Conservation (phyloP, 2,888 invertebrate species). For the Adela reaumurella region DNA sequence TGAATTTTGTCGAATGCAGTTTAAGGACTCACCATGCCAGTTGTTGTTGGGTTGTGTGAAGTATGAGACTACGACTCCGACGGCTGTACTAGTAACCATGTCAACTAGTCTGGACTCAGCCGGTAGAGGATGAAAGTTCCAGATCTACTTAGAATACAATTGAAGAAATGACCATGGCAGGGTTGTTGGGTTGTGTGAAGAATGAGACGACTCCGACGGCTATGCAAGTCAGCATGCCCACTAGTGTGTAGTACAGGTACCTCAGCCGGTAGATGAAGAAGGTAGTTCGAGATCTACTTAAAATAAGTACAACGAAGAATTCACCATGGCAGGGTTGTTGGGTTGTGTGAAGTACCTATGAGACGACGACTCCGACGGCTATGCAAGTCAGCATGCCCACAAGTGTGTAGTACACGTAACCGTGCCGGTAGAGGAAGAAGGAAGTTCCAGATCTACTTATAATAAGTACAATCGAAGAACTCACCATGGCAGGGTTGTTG, state of each 20-base stretch:
- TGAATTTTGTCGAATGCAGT: too few species aligned
- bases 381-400: conserved; percentile 67
- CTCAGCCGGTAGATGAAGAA: conserved; percentile 67
- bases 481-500: conserved; percentile 20
- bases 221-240: conserved; percentile 66
- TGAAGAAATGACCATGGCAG: conserved; percentile 49
- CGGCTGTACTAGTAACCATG: conserved; percentile 58
- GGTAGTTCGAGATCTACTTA: conserved; percentile 50
- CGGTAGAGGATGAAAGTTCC: too few species aligned
- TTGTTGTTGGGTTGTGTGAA: conserved; percentile 56
- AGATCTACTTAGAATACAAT: too few species aligned
- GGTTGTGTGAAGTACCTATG: conserved; percentile 62
- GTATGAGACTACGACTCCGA: conserved; percentile 71
- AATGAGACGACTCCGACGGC: conserved; percentile 67
- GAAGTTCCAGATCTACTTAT: conserved; percentile 48
- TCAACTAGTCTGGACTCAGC: conserved; percentile 69
- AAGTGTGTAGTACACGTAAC: conserved; percentile 75
- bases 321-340: conserved; percentile 19
- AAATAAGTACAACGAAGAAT: conserved; percentile 8
- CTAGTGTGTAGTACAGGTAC: conserved; percentile 73
- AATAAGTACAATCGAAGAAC: too few species aligned
- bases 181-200: conserved; percentile 61
- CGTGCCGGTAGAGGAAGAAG: conserved; percentile 66
- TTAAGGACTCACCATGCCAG: conserved; percentile 2
- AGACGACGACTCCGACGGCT: conserved; percentile 66